Evolutionary conservation across 2,888 invertebrate genomes (phyloP).

Genomic region (Ochropleura plecta): DNA sequence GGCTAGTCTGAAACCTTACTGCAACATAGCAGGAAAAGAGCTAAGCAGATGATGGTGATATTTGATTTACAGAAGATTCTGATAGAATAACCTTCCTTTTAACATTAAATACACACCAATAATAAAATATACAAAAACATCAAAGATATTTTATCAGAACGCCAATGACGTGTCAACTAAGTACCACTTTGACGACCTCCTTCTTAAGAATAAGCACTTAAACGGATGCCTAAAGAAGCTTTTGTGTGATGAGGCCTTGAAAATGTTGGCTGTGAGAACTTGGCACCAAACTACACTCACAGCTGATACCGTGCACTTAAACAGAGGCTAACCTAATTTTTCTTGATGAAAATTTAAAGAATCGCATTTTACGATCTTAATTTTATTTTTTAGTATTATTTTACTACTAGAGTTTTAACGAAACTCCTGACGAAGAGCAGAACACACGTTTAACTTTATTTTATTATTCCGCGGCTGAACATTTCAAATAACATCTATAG

Average conservation of each 20-base stretch:
- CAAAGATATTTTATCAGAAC: conserved; percentile 22
- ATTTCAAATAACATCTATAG: conserved; percentile 15
- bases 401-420: conserved; percentile 29
- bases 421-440: conserved; percentile 8
- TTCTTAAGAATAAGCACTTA: conserved; percentile 69
- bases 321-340: conserved; percentile 60
- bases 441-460: background rate
- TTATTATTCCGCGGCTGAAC: background rate
- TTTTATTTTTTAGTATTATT: too few species aligned
- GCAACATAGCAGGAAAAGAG: background rate
- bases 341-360: conserved; percentile 26
- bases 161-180: conserved; percentile 52
- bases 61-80: background rate
- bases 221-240: conserved; percentile 69
- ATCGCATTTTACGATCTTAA: conserved; percentile 16
- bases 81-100: background rate
- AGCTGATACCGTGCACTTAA: conserved; percentile 49
- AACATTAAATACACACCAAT: background rate
- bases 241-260: conserved; percentile 71
- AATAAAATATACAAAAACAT: background rate
- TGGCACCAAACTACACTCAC: conserved; percentile 63
- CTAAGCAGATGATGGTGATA: background rate
- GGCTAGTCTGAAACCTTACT: background rate
- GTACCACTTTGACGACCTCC: conserved; percentile 67
- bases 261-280: conserved; percentile 63